phyloP scores from a whole-genome alignment of 2,888 invertebrate genomes.

The Tinea trinotella region DNA sequence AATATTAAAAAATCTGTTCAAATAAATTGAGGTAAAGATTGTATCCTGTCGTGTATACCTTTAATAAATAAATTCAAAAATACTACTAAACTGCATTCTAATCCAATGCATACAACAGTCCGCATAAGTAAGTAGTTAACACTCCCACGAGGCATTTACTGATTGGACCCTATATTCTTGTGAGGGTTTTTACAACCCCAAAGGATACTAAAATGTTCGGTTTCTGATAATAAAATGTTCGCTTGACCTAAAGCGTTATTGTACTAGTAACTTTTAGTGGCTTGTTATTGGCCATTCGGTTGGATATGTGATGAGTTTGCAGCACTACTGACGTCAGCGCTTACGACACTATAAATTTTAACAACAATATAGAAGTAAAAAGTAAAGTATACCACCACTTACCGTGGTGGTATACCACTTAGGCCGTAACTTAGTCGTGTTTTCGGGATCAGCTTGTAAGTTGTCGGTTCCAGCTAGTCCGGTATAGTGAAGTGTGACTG shows the following conservation, averaged over 20 bases:
- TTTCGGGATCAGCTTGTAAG: no score
- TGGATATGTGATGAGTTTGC: conserved; percentile 3
- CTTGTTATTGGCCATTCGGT: conserved; percentile 13
- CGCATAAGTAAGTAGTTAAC: conserved; percentile 2
- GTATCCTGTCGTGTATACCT: no score
- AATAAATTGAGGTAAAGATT: no score
- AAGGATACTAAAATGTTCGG: conserved; percentile 10
- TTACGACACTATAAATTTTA: not conserved
- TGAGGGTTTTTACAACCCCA: conserved; percentile 16
- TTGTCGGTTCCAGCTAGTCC: no score
- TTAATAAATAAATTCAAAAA: no score
- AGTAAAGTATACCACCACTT: no score
- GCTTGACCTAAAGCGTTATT: not conserved
- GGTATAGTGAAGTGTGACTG: no score
- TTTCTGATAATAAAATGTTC: conserved; percentile 16
- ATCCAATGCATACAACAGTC: not conserved
- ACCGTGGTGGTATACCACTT: no score
- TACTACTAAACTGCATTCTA: no score
- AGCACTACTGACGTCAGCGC: not conserved
- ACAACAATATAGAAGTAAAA: not conserved
- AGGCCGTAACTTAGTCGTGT: no score
- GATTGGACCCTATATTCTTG: conserved; percentile 17
- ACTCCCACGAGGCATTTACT: conserved; percentile 13
- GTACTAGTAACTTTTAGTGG: conserved; percentile 12
- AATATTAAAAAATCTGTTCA: no score